Percentiles rank a stretch among this genome's conserved stretches.
Evolutionary conservation across 2,888 invertebrate species (phyloP).

Genomic region (Aporophyla nigra): DNA sequence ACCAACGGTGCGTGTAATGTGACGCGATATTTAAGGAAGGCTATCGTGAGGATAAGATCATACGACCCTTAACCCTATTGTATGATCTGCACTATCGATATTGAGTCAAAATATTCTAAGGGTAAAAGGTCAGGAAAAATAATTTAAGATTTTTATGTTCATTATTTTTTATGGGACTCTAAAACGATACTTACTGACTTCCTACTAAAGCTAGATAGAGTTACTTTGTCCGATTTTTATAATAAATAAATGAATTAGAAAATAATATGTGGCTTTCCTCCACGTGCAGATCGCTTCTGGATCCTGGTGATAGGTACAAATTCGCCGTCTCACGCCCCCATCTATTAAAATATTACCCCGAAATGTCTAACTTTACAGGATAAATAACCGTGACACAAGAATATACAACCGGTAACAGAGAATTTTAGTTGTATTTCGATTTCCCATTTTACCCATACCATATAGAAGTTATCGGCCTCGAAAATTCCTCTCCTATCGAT

Average conservation of each 20-base stretch:
- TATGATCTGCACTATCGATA: conserved; percentile 22
- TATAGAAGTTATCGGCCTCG: too few species aligned
- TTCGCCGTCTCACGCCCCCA: too few species aligned
- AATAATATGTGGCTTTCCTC: neutral
- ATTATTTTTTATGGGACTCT: conserved; percentile 26
- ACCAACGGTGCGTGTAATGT: conserved; percentile 53
- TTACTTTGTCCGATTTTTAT: neutral
- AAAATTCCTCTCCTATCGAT: too few species aligned
- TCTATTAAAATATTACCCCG: too few species aligned
- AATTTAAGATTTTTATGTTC: conserved; percentile 31
- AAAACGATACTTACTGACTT: conserved; percentile 12
- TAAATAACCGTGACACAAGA: too few species aligned
- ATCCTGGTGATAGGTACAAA: too few species aligned
- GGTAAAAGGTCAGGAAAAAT: conserved; percentile 26
- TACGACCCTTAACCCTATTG: conserved; percentile 38
- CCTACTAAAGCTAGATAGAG: conserved; percentile 8
- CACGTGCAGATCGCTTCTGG: neutral
- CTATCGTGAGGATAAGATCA: conserved; percentile 44
- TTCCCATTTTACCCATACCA: too few species aligned
- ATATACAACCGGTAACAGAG: too few species aligned
- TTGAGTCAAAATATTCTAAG: conserved; percentile 7
- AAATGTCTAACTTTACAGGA: too few species aligned
- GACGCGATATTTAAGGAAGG: conserved; percentile 48
- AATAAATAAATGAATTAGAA: neutral
- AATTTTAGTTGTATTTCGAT: too few species aligned